Percentiles rank a stretch among this genome's conserved stretches.
These are phyloP conservation scores for Trilocha varians DNA, from an alignment of 2,888 invertebrate species.

Conservation along the genomic window DNA sequence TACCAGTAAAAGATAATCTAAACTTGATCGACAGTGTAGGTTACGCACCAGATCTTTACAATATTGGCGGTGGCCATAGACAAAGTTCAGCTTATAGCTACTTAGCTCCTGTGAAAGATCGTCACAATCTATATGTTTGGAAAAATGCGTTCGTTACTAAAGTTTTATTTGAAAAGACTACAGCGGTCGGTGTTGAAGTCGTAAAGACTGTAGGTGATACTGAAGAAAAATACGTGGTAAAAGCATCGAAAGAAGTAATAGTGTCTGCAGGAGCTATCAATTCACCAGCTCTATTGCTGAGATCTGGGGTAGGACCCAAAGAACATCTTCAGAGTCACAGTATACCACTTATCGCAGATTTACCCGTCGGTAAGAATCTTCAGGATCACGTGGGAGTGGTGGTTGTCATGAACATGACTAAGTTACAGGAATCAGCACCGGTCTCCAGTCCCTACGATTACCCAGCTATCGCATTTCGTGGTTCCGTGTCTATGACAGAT, in stretches of 20 bases:
- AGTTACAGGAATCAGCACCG: neutral
- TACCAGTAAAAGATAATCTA: neutral
- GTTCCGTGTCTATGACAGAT: neutral
- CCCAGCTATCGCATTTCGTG: neutral
- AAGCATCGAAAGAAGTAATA: slow-evolving; percentile 28
- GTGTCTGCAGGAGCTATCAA: slow-evolving; percentile 30
- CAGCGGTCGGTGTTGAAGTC: slow-evolving; percentile 17
- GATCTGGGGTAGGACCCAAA: slow-evolving; percentile 34
- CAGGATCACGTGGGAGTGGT: slow-evolving; percentile 25
- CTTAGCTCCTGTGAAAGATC: slow-evolving; percentile 9
- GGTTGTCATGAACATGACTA: slow-evolving; percentile 1
- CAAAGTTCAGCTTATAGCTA: slow-evolving; percentile 9
- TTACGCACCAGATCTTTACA: neutral
- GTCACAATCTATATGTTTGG: slow-evolving; percentile 15
- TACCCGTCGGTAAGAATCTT: slow-evolving; percentile 34
- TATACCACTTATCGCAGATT: slow-evolving; percentile 24
- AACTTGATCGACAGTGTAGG: neutral
- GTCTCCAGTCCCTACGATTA: neutral
- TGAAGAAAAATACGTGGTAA: slow-evolving; percentile 12
- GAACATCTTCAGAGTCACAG: slow-evolving; percentile 22
- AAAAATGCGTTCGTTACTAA: slow-evolving; percentile 18
- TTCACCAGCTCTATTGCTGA: slow-evolving; percentile 29
- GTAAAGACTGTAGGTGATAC: slow-evolving; percentile 12
- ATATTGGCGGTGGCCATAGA: slow-evolving; percentile 2
- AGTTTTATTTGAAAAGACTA: slow-evolving; percentile 5